Base-by-base conservation (phyloP, 2,888 invertebrate genomes). In the Phytoseiulus persimilis region DNA sequence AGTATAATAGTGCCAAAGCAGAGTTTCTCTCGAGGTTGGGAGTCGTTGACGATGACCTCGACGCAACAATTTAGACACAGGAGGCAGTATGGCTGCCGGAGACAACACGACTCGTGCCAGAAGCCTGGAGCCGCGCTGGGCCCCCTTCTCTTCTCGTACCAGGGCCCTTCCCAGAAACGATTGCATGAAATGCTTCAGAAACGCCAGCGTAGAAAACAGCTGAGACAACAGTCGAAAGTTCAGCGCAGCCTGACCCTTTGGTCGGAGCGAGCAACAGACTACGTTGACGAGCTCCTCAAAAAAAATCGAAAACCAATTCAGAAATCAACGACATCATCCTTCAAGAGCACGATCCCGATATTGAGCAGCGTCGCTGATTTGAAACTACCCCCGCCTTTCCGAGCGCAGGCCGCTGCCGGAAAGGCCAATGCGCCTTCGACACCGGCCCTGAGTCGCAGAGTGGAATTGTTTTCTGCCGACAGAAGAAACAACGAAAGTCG, bases 151-250 rank as follows among this genome's bases (percentile, higher is more conserved):
- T 87, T 87, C 87, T 87, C 87, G 28, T 87, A 87, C 14, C 87
- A 87, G 32, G 87, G 87, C 33, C 87, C 87, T 23, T 87, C 87
- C 87, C 87, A 87, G 87, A 87, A 87, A n/a, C 87, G 87, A 45
- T 32, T 87, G n/a, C 87, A 87, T 28, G 87, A 87, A 31, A 87
- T 87, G 87, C 87, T 87, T 1, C 32, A 32, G 87, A 87, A 87
- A 87, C 87, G 87, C 32, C 87, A 87, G 18, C 87, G 87, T 87
- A 33, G 87, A 6, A 87, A 87, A 33, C 87, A 87, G 33, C 45
- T 87, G 87, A 87, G 45, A 33, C 87, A 87, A 87, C 87, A 87
- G n/a, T 87, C 87, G 33, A 87, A 87, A 33, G 87, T 87, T 33
- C 87, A 87, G 33, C 87, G 87, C 32, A 87, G 87, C 87, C 23